These are phyloP conservation scores for Stercorarius parasiticus DNA, from an alignment of 2,113 vertebrate species.

Conservation along the genomic window DNA sequence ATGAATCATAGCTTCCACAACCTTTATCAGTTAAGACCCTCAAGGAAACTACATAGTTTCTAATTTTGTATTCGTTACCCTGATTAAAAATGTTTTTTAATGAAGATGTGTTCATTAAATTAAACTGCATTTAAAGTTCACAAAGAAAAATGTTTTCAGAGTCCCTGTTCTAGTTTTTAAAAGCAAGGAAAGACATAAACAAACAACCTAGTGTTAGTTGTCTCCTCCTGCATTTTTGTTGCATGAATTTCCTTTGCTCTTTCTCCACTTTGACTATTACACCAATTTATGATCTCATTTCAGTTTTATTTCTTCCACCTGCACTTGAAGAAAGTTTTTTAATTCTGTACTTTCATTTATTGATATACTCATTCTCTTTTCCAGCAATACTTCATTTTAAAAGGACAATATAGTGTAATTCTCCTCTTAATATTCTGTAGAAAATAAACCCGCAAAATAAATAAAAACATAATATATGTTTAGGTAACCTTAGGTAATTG, in stretches of 20 bases:
- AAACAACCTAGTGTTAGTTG: neutral
- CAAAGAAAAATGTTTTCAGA: neutral
- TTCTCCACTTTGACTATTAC: neutral
- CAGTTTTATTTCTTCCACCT: conserved; percentile 9
- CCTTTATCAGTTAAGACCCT: neutral
- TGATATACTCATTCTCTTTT: neutral
- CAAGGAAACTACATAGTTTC: neutral
- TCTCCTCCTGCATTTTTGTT: neutral
- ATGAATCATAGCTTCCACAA: neutral
- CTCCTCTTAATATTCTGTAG: neutral
- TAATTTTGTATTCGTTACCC: neutral
- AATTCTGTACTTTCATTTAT: neutral
- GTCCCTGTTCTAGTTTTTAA: neutral
- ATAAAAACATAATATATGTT: neutral
- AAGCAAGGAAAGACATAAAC: neutral
- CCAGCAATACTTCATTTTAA: neutral
- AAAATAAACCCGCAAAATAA: neutral
- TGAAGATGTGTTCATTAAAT: neutral
- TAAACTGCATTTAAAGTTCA: neutral
- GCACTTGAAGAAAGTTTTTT: conserved; percentile 6
- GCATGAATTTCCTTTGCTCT: neutral
- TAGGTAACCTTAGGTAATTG: neutral
- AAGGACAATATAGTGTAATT: neutral
- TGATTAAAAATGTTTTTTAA: neutral
- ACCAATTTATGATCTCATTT: conserved; percentile 7